A percentile compares a stretch with the other conserved stretches of the same genome.
Evolutionary conservation across 2,113 vertebrate genomes (phyloP).

Genomic region (Cyphomyrus plagiostoma): DNA sequence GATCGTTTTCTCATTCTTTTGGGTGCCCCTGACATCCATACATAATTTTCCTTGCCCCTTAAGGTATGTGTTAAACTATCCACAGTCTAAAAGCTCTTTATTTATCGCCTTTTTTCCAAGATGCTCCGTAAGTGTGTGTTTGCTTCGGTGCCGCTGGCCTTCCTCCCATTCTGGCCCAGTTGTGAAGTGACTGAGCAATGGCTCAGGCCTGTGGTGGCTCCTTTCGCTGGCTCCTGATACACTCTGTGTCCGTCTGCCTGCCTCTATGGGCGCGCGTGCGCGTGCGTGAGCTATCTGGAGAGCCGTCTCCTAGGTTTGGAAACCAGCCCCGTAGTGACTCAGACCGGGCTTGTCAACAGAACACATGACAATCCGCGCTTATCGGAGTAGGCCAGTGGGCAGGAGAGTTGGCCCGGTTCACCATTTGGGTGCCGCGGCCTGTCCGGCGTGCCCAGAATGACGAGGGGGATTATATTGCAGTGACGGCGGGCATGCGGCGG

Average conservation of each 20-base stretch:
- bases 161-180: background rate
- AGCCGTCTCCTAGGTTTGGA: slow-evolving; percentile 33
- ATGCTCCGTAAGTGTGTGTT: background rate
- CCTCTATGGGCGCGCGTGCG: background rate
- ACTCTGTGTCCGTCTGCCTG: background rate
- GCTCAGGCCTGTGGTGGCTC: background rate
- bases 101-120: background rate
- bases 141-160: background rate
- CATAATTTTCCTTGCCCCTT: too few species aligned
- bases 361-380: slow-evolving; percentile 35
- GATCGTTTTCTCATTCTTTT: background rate
- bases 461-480: background rate
- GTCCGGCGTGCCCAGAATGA: background rate
- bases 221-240: background rate
- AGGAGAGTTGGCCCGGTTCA: slow-evolving; percentile 31
- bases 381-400: slow-evolving; percentile 32
- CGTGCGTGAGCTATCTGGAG: slow-evolving; percentile 1
- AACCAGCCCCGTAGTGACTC: slow-evolving; percentile 29
- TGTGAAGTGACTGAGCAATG: background rate
- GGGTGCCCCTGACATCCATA: background rate
- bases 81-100: too few species aligned
- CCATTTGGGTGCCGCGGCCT: background rate
- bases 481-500: slow-evolving; percentile 18
- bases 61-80: background rate
- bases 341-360: slow-evolving; percentile 10